Percentiles rank a stretch among this genome's conserved stretches.
phyloP scores from a whole-genome alignment of 2,113 vertebrate species.

The Corythoichthys intestinalis region DNA sequence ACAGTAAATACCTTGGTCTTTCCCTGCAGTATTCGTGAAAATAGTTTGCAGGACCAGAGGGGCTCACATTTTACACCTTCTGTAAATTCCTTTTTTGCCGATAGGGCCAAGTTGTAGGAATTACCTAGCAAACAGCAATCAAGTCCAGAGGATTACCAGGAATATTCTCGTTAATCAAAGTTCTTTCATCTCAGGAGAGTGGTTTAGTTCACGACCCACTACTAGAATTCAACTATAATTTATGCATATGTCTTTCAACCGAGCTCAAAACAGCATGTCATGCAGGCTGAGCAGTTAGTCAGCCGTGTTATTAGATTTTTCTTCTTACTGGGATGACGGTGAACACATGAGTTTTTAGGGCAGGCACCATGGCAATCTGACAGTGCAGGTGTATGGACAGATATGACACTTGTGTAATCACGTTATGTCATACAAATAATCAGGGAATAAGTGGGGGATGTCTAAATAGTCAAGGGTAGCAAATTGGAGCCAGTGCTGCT shows the following conservation, averaged over 20 bases:
- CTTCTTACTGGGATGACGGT: conserved; percentile 22
- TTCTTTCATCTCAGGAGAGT: conserved; percentile 38
- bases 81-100: conserved; percentile 41
- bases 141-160: conserved; percentile 52
- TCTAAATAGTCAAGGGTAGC: conserved; percentile 21
- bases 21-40: conserved; percentile 31
- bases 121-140: conserved; percentile 56
- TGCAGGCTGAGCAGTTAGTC: conserved; percentile 64
- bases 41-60: conserved; percentile 36
- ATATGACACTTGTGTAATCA: conserved; percentile 39
- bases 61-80: conserved; percentile 41
- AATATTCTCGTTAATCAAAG: conserved; percentile 45
- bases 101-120: conserved; percentile 49
- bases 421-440: conserved; percentile 41
- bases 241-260: conserved; percentile 61
- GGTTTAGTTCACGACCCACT: conserved; percentile 45
- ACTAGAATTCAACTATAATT: conserved; percentile 62
- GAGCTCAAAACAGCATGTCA: conserved; percentile 61
- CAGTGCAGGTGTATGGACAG: conserved; percentile 30
- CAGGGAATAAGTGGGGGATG: conserved; percentile 13
- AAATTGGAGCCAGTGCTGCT: conserved; percentile 23
- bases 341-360: conserved; percentile 27
- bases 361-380: conserved; percentile 35
- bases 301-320: conserved; percentile 72
- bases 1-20: conserved; percentile 22